Base-by-base conservation (phyloP, 1,140 invertebrate genomes). In the Oryctes rhinoceros region DNA sequence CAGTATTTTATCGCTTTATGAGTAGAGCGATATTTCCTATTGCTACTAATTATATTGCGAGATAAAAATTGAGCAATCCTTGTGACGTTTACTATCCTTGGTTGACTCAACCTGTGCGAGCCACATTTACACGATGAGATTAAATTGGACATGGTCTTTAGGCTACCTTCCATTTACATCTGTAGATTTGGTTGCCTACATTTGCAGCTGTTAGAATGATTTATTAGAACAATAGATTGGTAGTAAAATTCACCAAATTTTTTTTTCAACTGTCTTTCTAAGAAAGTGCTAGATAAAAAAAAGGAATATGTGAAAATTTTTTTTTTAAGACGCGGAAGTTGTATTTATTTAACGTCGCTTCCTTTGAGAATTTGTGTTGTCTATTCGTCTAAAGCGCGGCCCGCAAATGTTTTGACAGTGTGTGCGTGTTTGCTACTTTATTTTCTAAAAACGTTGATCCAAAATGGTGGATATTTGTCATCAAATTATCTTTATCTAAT, bases 401-500 rank as follows among this genome's bases (percentile, higher is more conserved):
- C 24, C 6, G 65, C 65, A 35, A 71, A 71, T 71, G 65, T 71
- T 71, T 71, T 71, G 65, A 71, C 65, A 71, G 65, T 24, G 65
- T 71, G 65, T 62, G 53, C 76, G 78, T 81, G 80, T 71, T 39
- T 78, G 81, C 76, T 59, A 79, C 24, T 44, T 53, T 78, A 78
- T 59, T 78, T 78, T 59, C 77, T 37, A 81, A 80, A 83, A 75
- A 87, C 86, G 85, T 86, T 88, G 83, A 86, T 85, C 85, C 87
- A 88, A 87, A 87, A 86, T 85, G 85, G 81, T 82, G 84, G 85
- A 76, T 83, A 83, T 84, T 85, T 85, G 82, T 84, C 81, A 81
- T 83, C 81, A 82, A 82, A 82, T 79, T 71, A 80, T 62, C 65
- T 78, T 39, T 67, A 82, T 82, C 80, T 81, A 80, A 83, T 82